Base-by-base conservation (phyloP, 2,888 invertebrate species). In the Apantesis nais region DNA sequence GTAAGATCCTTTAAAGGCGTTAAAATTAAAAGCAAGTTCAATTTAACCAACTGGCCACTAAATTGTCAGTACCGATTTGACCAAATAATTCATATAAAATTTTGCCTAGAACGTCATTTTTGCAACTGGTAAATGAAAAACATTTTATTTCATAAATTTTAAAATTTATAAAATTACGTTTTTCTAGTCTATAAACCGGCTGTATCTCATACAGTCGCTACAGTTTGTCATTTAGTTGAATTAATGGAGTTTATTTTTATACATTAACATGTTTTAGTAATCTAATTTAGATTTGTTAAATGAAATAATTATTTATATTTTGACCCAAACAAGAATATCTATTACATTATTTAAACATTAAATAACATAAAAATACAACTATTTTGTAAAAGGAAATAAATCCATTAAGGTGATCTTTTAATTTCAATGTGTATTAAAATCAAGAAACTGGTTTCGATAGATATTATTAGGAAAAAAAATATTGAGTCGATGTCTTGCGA, bases 271-370 rank as follows among this genome's bases (percentile, higher is more conserved):
- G 52, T 65, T 65, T 29, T 9, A 22, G 19, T 34, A 11, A 65
- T 34, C 25, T 65, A 55, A 65, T 65, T 55, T 25, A 37, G n/a
- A 52, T 52, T 52, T 65, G 65, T 65, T 37, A 55, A 65, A 37
- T 37, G 52, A 52, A 65, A 65, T 29, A 12, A 25, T 55, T 55
- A 58, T 58, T 14, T 14, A 14, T 65, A 52, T 65, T 44, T 52
- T 34, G 52, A 37, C 31, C 12, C n/a, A 65, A 34, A 55, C 52
- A n/a, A 25, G 34, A 55, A 48, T 29, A 31, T 52, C 34, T 65
- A 52, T 31, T 25, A 44, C 44, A 14, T 8, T 44, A 34, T 37
- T n/a, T 14, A 37, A 34, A 34, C 29, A 58, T 25, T 25, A 25
- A 58, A 29, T 16, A 58, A 16, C 5, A 29, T 12, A 14, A 58